Evolutionary conservation across 2,113 vertebrate genomes (phyloP).

Genomic region (Neogale vison): DNA sequence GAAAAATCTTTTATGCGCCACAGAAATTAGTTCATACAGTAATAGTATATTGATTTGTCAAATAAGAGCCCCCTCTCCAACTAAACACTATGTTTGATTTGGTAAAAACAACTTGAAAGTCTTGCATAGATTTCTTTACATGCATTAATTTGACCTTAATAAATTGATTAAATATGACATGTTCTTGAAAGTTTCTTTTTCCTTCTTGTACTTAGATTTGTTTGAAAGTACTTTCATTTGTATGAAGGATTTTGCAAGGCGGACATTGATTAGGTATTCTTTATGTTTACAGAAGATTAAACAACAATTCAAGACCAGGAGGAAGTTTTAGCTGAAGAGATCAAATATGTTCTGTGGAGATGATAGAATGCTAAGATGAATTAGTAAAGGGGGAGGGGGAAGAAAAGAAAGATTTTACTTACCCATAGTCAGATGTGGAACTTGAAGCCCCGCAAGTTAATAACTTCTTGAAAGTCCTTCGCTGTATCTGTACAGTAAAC

Average conservation of each 20-base stretch:
- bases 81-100: constrained; percentile 44
- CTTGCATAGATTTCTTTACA: constrained; percentile 36
- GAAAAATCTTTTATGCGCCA: constrained; percentile 53
- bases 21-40: constrained; percentile 51
- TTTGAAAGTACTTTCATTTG: constrained; percentile 53
- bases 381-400: background rate
- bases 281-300: constrained; percentile 31
- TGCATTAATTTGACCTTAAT: constrained; percentile 44
- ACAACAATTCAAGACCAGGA: constrained; percentile 35
- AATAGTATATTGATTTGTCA: constrained; percentile 65
- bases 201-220: constrained; percentile 28
- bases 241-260: constrained; percentile 30
- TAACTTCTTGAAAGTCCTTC: constrained; percentile 4
- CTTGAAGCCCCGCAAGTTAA: background rate
- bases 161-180: constrained; percentile 47
- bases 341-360: constrained; percentile 35
- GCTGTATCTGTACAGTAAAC: background rate
- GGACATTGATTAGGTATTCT: background rate
- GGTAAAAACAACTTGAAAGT: constrained; percentile 38
- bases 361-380: constrained; percentile 27
- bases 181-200: constrained; percentile 32
- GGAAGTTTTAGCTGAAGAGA: constrained; percentile 34
- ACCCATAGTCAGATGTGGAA: background rate
- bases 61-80: constrained; percentile 11
- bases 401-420: constrained; percentile 21